Conservation (phyloP, 1,140 invertebrate genomes). For the Eriosoma lanigerum region DNA sequence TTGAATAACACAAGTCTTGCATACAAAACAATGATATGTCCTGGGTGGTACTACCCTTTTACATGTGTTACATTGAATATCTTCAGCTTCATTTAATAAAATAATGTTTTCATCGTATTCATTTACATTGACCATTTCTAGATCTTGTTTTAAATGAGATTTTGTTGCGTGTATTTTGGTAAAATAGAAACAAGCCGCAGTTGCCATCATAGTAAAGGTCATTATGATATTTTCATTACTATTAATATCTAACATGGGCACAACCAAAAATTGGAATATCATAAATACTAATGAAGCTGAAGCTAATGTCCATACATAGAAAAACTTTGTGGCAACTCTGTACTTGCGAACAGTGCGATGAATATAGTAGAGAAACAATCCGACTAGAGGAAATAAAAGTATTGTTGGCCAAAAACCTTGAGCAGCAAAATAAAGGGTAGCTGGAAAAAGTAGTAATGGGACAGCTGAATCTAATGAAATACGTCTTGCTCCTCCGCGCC, state of each 20-base stretch:
- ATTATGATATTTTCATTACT: constrained; percentile 69
- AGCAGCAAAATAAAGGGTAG: constrained; percentile 64
- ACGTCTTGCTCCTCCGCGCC: constrained; percentile 62
- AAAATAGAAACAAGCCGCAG: constrained; percentile 57
- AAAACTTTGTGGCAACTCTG: constrained; percentile 68
- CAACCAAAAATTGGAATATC: constrained; percentile 67
- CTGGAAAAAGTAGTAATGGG: constrained; percentile 67
- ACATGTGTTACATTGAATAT: constrained; percentile 55
- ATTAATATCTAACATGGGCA: constrained; percentile 68
- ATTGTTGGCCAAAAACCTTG: constrained; percentile 64
- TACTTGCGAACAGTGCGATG: constrained; percentile 65
- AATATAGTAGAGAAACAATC: constrained; percentile 66
- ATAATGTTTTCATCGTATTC: constrained; percentile 28
- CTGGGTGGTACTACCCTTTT: constrained; percentile 54
- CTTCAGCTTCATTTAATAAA: constrained; percentile 48
- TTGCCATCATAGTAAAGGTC: constrained; percentile 62
- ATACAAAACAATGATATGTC: constrained; percentile 58
- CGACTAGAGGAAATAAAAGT: constrained; percentile 65
- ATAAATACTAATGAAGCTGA: constrained; percentile 66
- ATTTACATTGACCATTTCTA: constrained; percentile 54
- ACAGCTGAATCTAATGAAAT: constrained; percentile 65
- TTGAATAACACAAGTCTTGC: constrained; percentile 59
- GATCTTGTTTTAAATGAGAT: constrained; percentile 58
- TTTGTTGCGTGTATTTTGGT: constrained; percentile 59
- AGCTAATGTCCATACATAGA: constrained; percentile 68